These are phyloP conservation scores for Gallinago nigripennis DNA, from an alignment of 2,797 vertebrate species.

Conservation along the genomic window DNA sequence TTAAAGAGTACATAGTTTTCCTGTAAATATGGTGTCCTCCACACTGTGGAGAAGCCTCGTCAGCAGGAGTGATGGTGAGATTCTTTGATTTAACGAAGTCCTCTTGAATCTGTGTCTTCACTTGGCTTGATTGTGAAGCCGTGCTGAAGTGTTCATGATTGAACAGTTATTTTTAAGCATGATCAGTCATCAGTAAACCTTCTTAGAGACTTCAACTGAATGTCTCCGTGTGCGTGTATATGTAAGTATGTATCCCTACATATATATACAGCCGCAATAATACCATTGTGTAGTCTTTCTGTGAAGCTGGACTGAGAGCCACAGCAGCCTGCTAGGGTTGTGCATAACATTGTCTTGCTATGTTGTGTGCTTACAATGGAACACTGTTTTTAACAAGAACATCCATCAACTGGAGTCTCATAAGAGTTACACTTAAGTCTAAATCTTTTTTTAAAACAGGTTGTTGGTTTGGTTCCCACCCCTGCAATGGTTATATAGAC, in stretches of 20 bases:
- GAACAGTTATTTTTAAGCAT: neutral
- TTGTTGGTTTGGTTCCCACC: rapidly evolving
- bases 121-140: neutral
- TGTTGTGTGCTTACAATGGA: neutral
- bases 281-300: neutral
- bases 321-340: neutral
- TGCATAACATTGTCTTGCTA: neutral
- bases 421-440: neutral
- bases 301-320: neutral
- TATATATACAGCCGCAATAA: neutral
- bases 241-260: neutral
- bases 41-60: rapidly evolving
- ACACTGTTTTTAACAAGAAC: neutral
- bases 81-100: neutral
- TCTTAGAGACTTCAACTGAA: neutral
- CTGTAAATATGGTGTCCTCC: neutral
- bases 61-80: neutral
- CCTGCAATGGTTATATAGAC: rapidly evolving
- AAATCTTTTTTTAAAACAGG: neutral
- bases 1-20: neutral
- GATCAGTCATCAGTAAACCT: neutral
- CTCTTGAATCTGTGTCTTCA: neutral
- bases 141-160: neutral
- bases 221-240: neutral
- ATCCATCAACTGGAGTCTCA: neutral